phyloP scores from a whole-genome alignment of 2,888 invertebrate genomes.

The Lutraria lutraria region DNA sequence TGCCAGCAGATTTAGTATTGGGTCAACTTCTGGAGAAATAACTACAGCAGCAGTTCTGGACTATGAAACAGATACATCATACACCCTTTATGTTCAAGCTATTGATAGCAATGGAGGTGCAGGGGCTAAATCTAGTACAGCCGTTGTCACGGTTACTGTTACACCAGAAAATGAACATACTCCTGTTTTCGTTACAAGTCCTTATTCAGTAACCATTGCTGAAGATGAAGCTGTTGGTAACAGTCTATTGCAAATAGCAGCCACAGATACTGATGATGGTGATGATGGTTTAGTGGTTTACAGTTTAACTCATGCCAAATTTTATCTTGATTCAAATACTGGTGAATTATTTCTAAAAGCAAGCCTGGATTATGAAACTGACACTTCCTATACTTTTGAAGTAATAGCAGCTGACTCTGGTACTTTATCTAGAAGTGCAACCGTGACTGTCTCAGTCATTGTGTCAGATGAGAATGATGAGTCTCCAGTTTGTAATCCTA shows the following conservation, averaged over 20 bases:
- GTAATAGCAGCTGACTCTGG: conserved; percentile 75
- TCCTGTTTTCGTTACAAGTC: conserved; percentile 71
- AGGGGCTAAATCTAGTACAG: conserved; percentile 69
- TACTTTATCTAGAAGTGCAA: conserved; percentile 87
- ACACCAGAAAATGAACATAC: conserved; percentile 79
- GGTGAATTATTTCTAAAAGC: conserved; percentile 75
- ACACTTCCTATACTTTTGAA: conserved; percentile 62
- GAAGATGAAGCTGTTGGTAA: conserved; percentile 71
- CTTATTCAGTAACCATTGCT: conserved; percentile 54
- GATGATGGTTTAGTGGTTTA: conserved; percentile 73
- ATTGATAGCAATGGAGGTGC: conserved; percentile 72
- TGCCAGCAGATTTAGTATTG: conserved; percentile 66
- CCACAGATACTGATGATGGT: conserved; percentile 76
- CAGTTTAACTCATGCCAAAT: conserved; percentile 58
- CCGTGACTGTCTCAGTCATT: conserved; percentile 93
- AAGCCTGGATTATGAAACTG: conserved; percentile 77
- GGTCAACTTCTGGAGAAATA: conserved; percentile 67
- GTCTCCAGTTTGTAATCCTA: conserved; percentile 71
- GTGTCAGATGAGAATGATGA: conserved; percentile 94
- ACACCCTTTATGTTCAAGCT: conserved; percentile 73
- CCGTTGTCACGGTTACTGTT: conserved; percentile 76
- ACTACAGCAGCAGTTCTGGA: conserved; percentile 69
- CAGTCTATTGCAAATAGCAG: conserved; percentile 70
- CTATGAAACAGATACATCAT: conserved; percentile 73
- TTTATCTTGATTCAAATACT: conserved; percentile 70